These are phyloP conservation scores for Arrhopalites spinosus DNA, from an alignment of 2,888 invertebrate species.

Conservation along the genomic window DNA sequence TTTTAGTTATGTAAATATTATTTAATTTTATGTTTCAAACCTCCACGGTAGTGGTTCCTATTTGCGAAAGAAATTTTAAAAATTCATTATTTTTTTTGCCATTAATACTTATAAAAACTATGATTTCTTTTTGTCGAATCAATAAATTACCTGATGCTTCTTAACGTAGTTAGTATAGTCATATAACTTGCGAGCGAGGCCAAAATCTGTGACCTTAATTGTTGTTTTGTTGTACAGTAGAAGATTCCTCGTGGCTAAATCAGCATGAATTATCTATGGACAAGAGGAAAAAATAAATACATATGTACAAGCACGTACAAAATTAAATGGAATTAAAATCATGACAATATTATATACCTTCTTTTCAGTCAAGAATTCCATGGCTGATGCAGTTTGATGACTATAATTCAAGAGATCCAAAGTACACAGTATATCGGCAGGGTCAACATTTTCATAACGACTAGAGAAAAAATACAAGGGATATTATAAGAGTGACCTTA, in stretches of 20 bases:
- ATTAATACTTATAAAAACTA: no score
- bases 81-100: no score
- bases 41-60: constrained; percentile 41
- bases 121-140: no score
- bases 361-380: constrained; percentile 48
- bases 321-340: background rate
- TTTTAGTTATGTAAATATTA: background rate
- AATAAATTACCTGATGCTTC: constrained; percentile 44
- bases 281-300: background rate
- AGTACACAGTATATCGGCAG: constrained; percentile 27
- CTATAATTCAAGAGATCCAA: constrained; percentile 42
- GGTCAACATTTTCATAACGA: constrained; percentile 15
- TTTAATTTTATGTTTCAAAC: background rate
- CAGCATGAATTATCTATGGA: constrained; percentile 46
- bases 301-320: background rate
- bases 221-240: constrained; percentile 38
- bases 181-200: constrained; percentile 46
- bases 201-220: constrained; percentile 48
- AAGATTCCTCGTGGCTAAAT: constrained; percentile 48
- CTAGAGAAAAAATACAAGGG: background rate
- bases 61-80: no score
- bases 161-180: constrained; percentile 49
- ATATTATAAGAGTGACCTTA: background rate
- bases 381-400: constrained; percentile 45
- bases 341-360: constrained; percentile 26